Conservation (phyloP, 2,888 invertebrate genomes). For the Lepidochrysops patricia region DNA sequence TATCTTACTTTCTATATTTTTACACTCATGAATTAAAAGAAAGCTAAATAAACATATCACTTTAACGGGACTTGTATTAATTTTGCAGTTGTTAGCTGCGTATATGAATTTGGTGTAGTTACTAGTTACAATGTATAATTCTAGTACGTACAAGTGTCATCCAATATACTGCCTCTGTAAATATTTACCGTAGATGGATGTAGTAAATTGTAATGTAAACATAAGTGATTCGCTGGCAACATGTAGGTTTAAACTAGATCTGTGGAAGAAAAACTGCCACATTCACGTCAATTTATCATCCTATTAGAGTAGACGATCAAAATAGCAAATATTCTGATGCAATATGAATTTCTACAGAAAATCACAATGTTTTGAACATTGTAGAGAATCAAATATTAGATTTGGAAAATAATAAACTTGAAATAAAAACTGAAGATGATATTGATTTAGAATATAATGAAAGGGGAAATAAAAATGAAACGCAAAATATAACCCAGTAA, state of each 20-base stretch:
- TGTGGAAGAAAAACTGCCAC: neutral
- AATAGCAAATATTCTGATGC: neutral
- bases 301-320: neutral
- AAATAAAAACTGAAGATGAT: neutral
- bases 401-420: neutral
- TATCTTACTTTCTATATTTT: no score
- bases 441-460: neutral
- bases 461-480: neutral
- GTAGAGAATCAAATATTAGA: neutral
- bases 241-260: neutral
- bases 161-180: neutral
- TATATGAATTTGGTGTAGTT: no score
- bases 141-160: neutral
- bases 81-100: neutral
- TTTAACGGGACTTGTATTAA: no score
- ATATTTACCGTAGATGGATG: neutral
- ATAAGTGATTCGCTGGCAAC: neutral
- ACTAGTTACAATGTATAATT: no score
- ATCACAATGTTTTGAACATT: neutral
- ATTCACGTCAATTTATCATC: neutral
- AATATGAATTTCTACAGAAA: neutral
- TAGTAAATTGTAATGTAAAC: constrained; percentile 7
- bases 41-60: no score
- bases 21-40: no score
- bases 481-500: neutral